A percentile compares a stretch with the other conserved stretches of the same genome.
Conservation (phyloP, 2,888 invertebrate species). For the Leptarthrus brevirostris region DNA sequence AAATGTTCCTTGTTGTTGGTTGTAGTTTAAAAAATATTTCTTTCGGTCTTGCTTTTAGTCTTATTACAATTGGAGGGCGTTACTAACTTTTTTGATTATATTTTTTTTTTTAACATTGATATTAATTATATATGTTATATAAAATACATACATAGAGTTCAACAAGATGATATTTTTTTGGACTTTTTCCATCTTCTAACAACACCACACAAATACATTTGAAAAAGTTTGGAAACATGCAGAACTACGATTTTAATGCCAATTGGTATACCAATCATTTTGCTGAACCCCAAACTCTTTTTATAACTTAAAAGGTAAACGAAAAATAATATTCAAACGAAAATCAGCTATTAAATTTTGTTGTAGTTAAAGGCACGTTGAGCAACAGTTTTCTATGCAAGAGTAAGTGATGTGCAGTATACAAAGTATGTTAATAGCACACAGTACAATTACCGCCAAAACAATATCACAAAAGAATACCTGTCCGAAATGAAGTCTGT, state of each 20-base stretch:
- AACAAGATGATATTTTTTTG: constrained; percentile 13
- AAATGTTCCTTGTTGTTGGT: background rate
- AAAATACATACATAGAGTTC: background rate
- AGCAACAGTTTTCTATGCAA: constrained; percentile 62
- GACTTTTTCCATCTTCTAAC: too few species aligned
- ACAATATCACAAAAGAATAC: constrained; percentile 68
- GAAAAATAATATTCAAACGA: constrained; percentile 13
- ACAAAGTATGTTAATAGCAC: constrained; percentile 67
- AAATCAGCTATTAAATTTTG: background rate
- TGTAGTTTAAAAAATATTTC: background rate
- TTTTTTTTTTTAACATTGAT: background rate
- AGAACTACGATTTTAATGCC: too few species aligned
- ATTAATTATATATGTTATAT: background rate
- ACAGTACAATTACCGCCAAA: constrained; percentile 66
- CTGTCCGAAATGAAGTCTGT: constrained; percentile 67
- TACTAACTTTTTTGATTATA: too few species aligned
- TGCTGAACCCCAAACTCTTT: background rate
- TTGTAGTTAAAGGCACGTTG: constrained; percentile 60
- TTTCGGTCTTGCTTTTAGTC: background rate
- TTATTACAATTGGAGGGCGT: constrained; percentile 1
- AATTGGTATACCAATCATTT: too few species aligned
- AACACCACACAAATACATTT: too few species aligned
- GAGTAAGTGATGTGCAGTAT: constrained; percentile 65
- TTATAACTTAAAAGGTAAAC: constrained; percentile 11
- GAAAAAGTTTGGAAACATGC: too few species aligned